These are phyloP conservation scores for Parelbella ahira DNA, from an alignment of 2,888 invertebrate species.

Conservation along the genomic window DNA sequence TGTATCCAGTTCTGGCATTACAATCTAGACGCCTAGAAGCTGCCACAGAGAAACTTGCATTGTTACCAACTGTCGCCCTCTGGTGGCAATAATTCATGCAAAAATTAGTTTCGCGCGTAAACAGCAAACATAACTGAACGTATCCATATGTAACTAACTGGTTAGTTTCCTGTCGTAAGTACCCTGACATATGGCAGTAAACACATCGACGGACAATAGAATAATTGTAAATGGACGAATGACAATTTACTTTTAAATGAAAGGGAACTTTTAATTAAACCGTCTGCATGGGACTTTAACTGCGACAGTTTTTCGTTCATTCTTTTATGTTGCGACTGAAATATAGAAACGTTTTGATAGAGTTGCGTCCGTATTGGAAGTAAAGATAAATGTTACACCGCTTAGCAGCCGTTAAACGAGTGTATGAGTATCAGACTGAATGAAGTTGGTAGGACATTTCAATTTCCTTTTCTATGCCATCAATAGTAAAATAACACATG, in stretches of 20 bases:
- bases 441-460: too few species aligned
- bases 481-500: too few species aligned
- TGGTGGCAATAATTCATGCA: constrained; percentile 60
- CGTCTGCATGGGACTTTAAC: constrained; percentile 1
- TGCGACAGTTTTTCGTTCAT: neutral
- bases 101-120: constrained; percentile 58
- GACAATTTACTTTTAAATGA: constrained; percentile 2
- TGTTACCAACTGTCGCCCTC: constrained; percentile 61
- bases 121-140: too few species aligned
- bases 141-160: constrained; percentile 39
- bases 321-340: constrained; percentile 1
- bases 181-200: neutral
- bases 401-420: too few species aligned
- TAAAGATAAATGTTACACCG: too few species aligned
- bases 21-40: constrained; percentile 34
- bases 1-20: constrained; percentile 2
- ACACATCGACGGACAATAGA: neutral
- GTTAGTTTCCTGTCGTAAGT: neutral
- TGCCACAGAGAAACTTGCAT: constrained; percentile 58
- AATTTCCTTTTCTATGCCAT: too few species aligned
- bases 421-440: too few species aligned
- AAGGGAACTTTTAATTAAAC: constrained; percentile 7
- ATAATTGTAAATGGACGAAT: neutral
- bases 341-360: too few species aligned
- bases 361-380: too few species aligned